Evolutionary conservation across 2,797 vertebrate genomes (phyloP).

Genomic region (Heteromormyrus szaboi): DNA sequence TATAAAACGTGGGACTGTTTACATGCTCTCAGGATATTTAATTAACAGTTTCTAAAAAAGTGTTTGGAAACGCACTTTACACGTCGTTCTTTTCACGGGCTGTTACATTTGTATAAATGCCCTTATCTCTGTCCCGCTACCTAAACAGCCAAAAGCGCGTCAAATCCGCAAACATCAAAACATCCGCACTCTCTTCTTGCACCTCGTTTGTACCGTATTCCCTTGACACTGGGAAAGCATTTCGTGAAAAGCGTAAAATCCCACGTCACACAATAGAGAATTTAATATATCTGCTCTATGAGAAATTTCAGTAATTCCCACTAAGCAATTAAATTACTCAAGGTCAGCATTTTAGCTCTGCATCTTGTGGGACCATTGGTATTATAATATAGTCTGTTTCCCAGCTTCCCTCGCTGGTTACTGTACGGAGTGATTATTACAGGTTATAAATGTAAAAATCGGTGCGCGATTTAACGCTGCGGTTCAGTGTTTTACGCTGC

Average conservation of each 20-base stretch:
- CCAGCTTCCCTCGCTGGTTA: neutral
- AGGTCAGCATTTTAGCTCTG: neutral
- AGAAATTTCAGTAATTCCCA: neutral
- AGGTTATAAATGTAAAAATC: neutral
- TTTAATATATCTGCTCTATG: neutral
- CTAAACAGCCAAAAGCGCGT: neutral
- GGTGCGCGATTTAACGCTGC: neutral
- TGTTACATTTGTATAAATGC: neutral
- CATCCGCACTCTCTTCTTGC: neutral
- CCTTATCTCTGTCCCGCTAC: neutral
- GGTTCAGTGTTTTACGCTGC: neutral
- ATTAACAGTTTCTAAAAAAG: neutral
- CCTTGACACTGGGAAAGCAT: neutral
- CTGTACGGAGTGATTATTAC: neutral
- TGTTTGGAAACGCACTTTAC: neutral
- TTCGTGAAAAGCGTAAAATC: neutral
- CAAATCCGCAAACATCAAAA: neutral
- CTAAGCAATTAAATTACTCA: neutral
- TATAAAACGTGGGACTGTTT: neutral
- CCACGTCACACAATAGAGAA: neutral
- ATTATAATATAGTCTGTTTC: neutral
- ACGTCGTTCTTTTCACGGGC: neutral
- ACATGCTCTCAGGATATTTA: neutral
- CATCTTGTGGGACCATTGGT: neutral
- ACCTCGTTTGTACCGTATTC: neutral